A percentile compares a stretch with the other conserved stretches of the same genome.
These are phyloP conservation scores for Drosophila nigromelanica DNA, from an alignment of 1,140 invertebrate species.

Conservation along the genomic window DNA sequence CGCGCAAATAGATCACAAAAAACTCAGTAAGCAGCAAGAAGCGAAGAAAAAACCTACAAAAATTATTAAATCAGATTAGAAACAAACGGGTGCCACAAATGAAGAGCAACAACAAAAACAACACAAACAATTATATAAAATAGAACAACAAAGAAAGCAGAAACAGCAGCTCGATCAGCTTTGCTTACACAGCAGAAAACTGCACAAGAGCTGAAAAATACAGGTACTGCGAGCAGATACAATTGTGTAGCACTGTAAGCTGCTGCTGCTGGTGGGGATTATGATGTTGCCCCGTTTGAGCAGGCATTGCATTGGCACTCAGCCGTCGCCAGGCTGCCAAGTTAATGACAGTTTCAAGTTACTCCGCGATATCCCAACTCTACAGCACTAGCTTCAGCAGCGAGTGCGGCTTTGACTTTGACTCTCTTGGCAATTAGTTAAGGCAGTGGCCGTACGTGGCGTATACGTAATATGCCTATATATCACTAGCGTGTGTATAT, in stretches of 20 bases:
- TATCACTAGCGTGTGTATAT: constrained; percentile 29
- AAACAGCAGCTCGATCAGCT: constrained; percentile 39
- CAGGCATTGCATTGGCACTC: constrained; percentile 46
- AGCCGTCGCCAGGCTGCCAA: constrained; percentile 55
- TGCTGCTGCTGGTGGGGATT: constrained; percentile 53
- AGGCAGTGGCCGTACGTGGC: constrained; percentile 33
- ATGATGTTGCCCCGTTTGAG: constrained; percentile 65
- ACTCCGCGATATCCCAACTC: constrained; percentile 28
- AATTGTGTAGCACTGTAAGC: constrained; percentile 19
- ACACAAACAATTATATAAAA: not conserved
- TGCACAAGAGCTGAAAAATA: not conserved
- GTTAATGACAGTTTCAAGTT: constrained; percentile 79
- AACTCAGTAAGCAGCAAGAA: constrained; percentile 26
- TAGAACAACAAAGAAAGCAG: not conserved
- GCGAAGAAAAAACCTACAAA: constrained; percentile 31
- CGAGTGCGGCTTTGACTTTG: constrained; percentile 21
- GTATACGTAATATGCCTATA: constrained; percentile 52
- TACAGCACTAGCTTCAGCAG: not conserved
- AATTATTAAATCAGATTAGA: constrained; percentile 71
- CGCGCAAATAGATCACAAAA: constrained; percentile 56
- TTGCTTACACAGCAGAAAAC: constrained; percentile 54
- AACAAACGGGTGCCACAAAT: constrained; percentile 17
- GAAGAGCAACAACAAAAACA: constrained; percentile 18
- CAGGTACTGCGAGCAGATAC: constrained; percentile 3
- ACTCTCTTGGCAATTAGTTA: constrained; percentile 54